Conservation (phyloP, 2,888 invertebrate species). For the Ichneumoninae sp. region DNA sequence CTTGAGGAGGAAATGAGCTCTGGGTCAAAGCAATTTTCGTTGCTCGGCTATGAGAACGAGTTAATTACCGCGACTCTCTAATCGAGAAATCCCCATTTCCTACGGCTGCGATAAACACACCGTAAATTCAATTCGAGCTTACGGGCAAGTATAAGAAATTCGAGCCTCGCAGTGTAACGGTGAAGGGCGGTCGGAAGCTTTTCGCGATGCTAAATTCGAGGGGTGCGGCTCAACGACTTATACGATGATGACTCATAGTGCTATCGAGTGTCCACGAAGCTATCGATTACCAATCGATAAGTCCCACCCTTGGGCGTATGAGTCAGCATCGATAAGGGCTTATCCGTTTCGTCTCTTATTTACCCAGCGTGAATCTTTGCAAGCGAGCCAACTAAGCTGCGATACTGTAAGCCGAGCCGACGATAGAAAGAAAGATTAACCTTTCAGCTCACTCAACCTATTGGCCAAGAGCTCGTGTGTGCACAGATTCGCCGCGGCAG, state of each 20-base stretch:
- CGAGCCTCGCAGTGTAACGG: neutral
- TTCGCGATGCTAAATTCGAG: slow-evolving; percentile 5
- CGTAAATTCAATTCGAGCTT: no score
- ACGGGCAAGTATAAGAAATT: neutral
- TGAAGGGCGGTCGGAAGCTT: neutral
- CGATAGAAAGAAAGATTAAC: slow-evolving; percentile 53
- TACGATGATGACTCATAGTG: slow-evolving; percentile 60
- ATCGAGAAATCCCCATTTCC: neutral
- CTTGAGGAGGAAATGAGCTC: neutral
- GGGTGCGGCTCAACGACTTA: neutral
- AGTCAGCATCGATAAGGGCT: slow-evolving; percentile 68
- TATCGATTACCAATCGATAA: slow-evolving; percentile 74
- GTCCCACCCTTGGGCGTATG: slow-evolving; percentile 13
- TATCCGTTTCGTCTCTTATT: neutral
- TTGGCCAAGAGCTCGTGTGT: slow-evolving; percentile 23
- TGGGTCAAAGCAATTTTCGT: slow-evolving; percentile 27
- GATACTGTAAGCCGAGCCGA: neutral
- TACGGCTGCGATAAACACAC: no score
- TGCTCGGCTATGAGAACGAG: neutral
- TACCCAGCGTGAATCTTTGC: neutral
- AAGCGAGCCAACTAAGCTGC: neutral
- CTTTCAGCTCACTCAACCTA: slow-evolving; percentile 47
- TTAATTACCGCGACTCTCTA: neutral
- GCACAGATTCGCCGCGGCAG: slow-evolving; percentile 1
- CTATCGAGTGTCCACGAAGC: slow-evolving; percentile 65